Evolutionary conservation across 2,888 invertebrate genomes (phyloP).

Genomic region (Andricus curvator): DNA sequence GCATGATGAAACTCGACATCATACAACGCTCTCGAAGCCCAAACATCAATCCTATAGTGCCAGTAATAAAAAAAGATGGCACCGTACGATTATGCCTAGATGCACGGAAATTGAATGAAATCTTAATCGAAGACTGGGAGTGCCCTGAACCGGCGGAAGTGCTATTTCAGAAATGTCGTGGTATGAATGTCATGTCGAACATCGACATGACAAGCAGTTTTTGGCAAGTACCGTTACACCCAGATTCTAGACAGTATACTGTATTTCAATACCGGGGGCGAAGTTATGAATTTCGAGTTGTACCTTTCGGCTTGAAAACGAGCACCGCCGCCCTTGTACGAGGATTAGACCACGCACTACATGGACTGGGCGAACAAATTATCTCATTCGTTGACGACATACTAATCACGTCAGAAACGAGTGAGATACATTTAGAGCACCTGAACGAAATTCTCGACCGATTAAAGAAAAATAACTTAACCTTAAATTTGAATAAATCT

Average conservation of each 20-base stretch:
- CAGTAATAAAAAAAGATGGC: no score
- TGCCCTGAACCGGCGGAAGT: neutral
- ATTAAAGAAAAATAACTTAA: no score
- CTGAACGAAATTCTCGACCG: no score
- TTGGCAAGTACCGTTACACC: slow-evolving; percentile 54
- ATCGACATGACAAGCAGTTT: slow-evolving; percentile 54
- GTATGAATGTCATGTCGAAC: slow-evolving; percentile 41
- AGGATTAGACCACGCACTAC: slow-evolving; percentile 20
- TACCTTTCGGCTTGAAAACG: slow-evolving; percentile 45
- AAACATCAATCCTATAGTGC: no score
- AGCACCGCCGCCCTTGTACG: slow-evolving; percentile 40
- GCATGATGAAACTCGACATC: no score
- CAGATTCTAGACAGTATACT: slow-evolving; percentile 41
- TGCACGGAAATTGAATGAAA: no score
- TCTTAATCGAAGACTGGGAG: neutral
- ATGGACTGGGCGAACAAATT: neutral
- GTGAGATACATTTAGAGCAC: no score
- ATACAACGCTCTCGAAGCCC: no score
- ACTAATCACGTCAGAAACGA: neutral
- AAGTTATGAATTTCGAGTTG: slow-evolving; percentile 47
- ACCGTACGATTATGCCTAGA: no score
- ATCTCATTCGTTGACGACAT: slow-evolving; percentile 48
- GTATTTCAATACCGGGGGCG: slow-evolving; percentile 45
- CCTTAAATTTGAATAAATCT: no score
- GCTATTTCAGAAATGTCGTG: slow-evolving; percentile 40